Percentiles rank a stretch among this genome's conserved stretches.
Evolutionary conservation across 1,140 invertebrate genomes (phyloP).

Genomic region (Phthorimaea operculella): DNA sequence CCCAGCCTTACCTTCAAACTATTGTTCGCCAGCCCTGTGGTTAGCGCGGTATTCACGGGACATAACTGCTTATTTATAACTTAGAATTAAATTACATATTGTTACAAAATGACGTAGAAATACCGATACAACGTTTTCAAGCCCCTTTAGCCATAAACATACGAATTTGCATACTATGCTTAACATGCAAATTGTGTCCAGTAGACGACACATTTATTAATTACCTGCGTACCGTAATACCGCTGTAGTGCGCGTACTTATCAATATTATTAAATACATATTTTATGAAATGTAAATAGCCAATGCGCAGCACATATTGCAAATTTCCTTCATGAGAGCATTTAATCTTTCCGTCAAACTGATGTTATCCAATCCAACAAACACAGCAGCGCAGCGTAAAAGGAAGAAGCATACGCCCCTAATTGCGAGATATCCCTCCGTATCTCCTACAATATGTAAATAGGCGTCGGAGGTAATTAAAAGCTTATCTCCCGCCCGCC

Average conservation of each 20-base stretch:
- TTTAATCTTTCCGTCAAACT: conserved; percentile 54
- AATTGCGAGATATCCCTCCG: conserved; percentile 60
- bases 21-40: neutral
- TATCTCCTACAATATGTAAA: conserved; percentile 64
- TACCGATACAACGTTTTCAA: neutral
- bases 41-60: neutral
- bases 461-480: conserved; percentile 63
- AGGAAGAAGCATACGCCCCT: conserved; percentile 55
- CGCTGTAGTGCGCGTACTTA: conserved; percentile 22
- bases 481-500: conserved; percentile 55
- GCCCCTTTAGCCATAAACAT: neutral
- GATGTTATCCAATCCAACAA: conserved; percentile 44
- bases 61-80: neutral
- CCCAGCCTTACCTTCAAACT: neutral
- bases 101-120: neutral
- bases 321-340: conserved; percentile 27
- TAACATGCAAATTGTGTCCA: conserved; percentile 38
- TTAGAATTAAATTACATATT: neutral
- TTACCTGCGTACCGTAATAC: conserved; percentile 29
- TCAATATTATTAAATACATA: conserved; percentile 30
- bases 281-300: conserved; percentile 31
- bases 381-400: conserved; percentile 43
- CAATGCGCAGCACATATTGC: conserved; percentile 15
- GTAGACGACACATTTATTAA: conserved; percentile 31
- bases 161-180: conserved; percentile 40